phyloP scores from a whole-genome alignment of 2,888 invertebrate genomes.

The Tortrix viridana region DNA sequence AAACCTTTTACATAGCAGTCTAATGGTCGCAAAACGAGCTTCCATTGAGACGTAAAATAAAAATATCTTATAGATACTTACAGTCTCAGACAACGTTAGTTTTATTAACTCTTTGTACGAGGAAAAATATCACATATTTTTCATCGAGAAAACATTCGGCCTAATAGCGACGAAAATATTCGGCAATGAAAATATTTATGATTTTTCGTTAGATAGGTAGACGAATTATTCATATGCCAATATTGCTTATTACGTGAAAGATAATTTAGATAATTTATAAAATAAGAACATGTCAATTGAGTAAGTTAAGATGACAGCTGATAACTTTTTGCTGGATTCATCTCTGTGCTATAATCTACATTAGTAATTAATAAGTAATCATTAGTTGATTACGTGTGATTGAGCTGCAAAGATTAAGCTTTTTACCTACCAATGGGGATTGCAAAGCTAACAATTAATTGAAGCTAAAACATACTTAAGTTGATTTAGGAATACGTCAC shows the following conservation, averaged over 20 bases:
- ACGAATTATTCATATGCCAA: background rate
- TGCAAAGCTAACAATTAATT: too few relatives aligned
- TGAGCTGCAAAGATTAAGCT: too few relatives aligned
- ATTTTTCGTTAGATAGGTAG: background rate
- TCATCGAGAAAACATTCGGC: slow-evolving; percentile 7
- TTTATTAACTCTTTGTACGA: slow-evolving; percentile 12
- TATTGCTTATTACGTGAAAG: background rate
- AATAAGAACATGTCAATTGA: too few relatives aligned
- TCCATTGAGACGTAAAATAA: background rate
- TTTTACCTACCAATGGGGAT: too few relatives aligned
- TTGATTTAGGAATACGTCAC: too few relatives aligned
- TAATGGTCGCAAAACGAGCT: background rate
- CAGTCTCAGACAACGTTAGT: slow-evolving; percentile 12
- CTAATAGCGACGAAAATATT: slow-evolving; percentile 6
- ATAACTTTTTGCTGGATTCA: too few relatives aligned
- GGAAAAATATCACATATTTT: slow-evolving; percentile 12
- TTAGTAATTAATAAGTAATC: too few relatives aligned
- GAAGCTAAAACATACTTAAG: too few relatives aligned
- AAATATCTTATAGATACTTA: slow-evolving; percentile 1
- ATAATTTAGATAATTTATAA: too few relatives aligned
- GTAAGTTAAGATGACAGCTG: too few relatives aligned
- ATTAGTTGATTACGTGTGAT: too few relatives aligned
- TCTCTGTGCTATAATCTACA: too few relatives aligned
- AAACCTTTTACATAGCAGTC: background rate
- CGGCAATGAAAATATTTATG: slow-evolving; percentile 1